Base-by-base conservation (phyloP, 2,113 vertebrate species). In the Hiodon tergisus region DNA sequence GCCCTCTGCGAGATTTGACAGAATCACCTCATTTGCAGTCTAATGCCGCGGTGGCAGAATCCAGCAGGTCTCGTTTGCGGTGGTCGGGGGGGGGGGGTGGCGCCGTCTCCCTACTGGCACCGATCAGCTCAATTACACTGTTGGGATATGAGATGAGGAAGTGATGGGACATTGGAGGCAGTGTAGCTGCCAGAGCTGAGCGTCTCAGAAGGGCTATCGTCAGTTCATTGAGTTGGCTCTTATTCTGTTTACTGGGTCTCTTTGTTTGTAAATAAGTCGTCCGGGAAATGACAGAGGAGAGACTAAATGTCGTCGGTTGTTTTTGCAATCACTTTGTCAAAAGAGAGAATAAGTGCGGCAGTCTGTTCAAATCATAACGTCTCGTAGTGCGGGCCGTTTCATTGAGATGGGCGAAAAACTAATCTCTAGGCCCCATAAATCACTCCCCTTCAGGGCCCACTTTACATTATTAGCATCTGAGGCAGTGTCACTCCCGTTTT, bases 381-480 rank as follows among this genome's bases (percentile, higher is more conserved):
- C 31, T 31, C 62, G 16, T 16, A 10, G 58, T 11, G 50, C 16
- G 16, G 14, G 48, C 13, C 66, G 50, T 51, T 68, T 84, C 83
- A 88, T 85, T 82, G 85, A 85, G 84, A 83, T 81, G 85, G 83
- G 85, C 85, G 86, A 81, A 78, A 88, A 67, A n/a, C n/a, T n/a
- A n/a, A 84, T 82, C 84, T 89, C 83, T 86, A 88, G 79, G 88
- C 81, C 87, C 84, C 86, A 89, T 89, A 89, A 88, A 88, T 89
- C 86, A 87, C 81, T 52, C 78, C 80, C 85, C 85, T 87, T 87
- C 80, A 86, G 86, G 85, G 81, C 82, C 86, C 87, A 88, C 85
- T 88, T 86, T 85, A 85, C 85, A 87, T 87, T 87, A 88, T 88
- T 88, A 83, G 87, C 88, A 90, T 85, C 85, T 88, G 88, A 85